Base-by-base conservation (phyloP, 2,888 invertebrate species). In the Nowickia ferox region DNA sequence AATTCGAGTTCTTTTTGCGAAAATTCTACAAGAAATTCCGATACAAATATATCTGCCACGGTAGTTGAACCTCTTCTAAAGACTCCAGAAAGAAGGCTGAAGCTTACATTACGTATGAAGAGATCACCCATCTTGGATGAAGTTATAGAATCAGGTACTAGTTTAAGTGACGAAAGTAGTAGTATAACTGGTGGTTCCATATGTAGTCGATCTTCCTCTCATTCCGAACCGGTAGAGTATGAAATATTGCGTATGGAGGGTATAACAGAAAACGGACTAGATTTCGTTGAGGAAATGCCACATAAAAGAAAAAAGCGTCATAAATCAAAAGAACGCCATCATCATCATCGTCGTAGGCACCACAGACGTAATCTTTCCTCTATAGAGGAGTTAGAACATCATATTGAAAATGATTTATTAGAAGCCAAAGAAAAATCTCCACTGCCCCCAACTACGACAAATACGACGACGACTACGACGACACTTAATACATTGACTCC, bases 41-140 rank as follows among this genome's bases (percentile, higher is more conserved):
- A 17, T 75, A 51, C 78, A 11, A 82, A 65, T 65, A n/a, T 87
- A 72, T 65, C 94, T 93, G 90, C 89, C 92, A 89, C 90, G 90
- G 89, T 69, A 59, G 77, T 88, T 19, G 92, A 92, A 51, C 90
- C 90, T 6, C 75, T 93, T 22, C 76, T 93, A 9, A 93, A 93
- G 87, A 93, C 93, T 1, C 93, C 93, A 0, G 93, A 93, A 86
- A 89, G 93, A 8, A 89, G 96, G 8, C 92, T 97, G 72, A 97
- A 97, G 91, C 92, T 98, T 85, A 97, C 97, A 9, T 93, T 98
- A 83, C 95, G 97, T 8, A 96, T 98, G 94, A 97, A 98, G 92
- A 95, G 97, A 44, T 97, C 97, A 87, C 97, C 97, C 2, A 96
- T 97, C 76, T 93, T 97, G 66, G 97, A 97, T 90, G 97, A 97